Base-by-base conservation (phyloP, 2,113 vertebrate genomes). In the Chaetura pelagica region DNA sequence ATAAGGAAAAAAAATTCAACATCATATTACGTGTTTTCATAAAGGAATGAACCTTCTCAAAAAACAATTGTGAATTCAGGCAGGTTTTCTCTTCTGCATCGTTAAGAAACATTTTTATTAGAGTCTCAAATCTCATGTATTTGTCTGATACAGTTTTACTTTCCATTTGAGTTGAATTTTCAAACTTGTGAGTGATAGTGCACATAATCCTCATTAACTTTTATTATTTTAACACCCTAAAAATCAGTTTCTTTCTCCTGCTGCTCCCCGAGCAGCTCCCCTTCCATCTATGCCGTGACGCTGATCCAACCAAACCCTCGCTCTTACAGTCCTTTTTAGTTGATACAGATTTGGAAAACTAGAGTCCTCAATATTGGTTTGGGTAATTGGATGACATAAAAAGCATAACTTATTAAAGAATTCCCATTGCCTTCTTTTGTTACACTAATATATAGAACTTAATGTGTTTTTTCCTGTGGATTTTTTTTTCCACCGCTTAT, bases 391-490 rank as follows among this genome's bases (percentile, higher is more conserved):
- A 30, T 55, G 90, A 55, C 90, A 73, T 82, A 63, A 91, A 91
- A 94, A 80, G 67, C 34, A 3, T 77, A 92, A 77, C 81, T 77
- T 69, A 64, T 63, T 86, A 51, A 69, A 40, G 58, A 88, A 67
- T 80, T 90, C 64, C 51, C 34, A 90, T 76, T 57, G 55, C 51
- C 61, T 86, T 84, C 63, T 73, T 90, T 82, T 61, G 27, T 89
- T 88, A 84, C 64, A 67, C 20, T 48, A 54, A 35, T 61, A 32
- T 61, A 44, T 27, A 54, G 42, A 74, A 75, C 61, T 93, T 92
- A 32, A 88, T 85, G n/a, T 91, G 68, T 42, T 71, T 96, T 94
- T 81, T 63, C 67, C 83, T 78, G 32, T 80, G 64, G 74, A 48
- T 80, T 87, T 84, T 75, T 54, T 73, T 73, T 69, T 10, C 52